phyloP scores from a whole-genome alignment of 2,888 invertebrate species.

The Limnephilus lunatus region DNA sequence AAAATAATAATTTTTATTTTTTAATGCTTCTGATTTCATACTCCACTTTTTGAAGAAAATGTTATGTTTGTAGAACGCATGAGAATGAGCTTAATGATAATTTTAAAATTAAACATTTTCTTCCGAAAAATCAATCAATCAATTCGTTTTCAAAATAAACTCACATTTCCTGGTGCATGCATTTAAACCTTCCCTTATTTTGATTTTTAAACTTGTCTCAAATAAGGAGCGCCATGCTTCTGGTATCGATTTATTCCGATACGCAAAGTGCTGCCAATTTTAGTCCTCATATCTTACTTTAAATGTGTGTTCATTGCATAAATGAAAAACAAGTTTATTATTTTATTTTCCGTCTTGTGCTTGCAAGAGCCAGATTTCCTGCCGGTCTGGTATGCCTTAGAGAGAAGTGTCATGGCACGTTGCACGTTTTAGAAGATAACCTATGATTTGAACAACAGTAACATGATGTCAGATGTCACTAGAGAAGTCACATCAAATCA shows the following conservation, averaged over 20 bases:
- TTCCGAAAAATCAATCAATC: neutral
- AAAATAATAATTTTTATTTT: neutral
- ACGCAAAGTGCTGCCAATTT: neutral
- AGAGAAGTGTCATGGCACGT: slow-evolving; percentile 62
- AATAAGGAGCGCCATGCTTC: neutral
- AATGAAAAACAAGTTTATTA: slow-evolving; percentile 52
- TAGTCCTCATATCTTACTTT: neutral
- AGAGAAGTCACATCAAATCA: too few relatives aligned
- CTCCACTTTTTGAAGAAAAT: neutral
- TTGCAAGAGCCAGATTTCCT: slow-evolving; percentile 60
- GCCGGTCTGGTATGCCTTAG: slow-evolving; percentile 65
- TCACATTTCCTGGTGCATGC: neutral
- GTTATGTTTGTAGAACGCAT: neutral
- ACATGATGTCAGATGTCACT: neutral
- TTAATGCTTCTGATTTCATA: neutral
- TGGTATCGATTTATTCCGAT: neutral
- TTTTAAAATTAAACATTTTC: neutral
- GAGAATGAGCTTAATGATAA: neutral
- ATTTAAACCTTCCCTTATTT: neutral
- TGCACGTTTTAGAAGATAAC: slow-evolving; percentile 63
- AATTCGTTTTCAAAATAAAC: neutral
- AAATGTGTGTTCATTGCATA: slow-evolving; percentile 57
- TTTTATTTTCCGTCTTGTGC: slow-evolving; percentile 61
- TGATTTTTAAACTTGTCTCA: neutral
- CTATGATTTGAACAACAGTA: neutral